phyloP scores from a whole-genome alignment of 2,888 invertebrate genomes.

The Busseola fusca region DNA sequence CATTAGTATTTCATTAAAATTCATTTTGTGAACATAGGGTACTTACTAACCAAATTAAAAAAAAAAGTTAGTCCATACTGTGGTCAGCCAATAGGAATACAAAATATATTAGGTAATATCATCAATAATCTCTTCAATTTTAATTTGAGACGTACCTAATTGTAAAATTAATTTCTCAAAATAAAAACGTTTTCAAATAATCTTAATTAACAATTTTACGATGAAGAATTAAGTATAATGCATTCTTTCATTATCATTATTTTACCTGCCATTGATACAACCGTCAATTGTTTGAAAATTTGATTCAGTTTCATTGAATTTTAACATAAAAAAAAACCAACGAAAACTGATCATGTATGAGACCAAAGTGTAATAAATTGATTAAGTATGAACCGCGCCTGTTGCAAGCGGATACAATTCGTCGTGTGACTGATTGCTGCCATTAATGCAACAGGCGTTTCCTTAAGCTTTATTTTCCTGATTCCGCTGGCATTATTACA shows the following conservation, averaged over 20 bases:
- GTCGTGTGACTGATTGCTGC: conserved; percentile 13
- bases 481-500: conserved; percentile 10
- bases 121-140: too few species aligned
- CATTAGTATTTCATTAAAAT: not conserved
- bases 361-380: conserved; percentile 18
- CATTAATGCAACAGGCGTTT: conserved; percentile 41
- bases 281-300: conserved; percentile 1
- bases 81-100: too few species aligned
- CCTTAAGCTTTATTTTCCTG: not conserved
- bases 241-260: not conserved
- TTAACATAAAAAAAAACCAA: not conserved
- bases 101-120: too few species aligned
- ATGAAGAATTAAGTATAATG: not conserved
- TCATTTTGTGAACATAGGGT: too few species aligned
- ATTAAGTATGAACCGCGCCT: conserved; percentile 39
- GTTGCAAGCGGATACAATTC: conserved; percentile 20
- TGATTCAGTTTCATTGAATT: conserved; percentile 21
- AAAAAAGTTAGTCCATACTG: too few species aligned
- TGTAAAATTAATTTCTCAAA: not conserved
- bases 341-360: conserved; percentile 3
- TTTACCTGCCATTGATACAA: not conserved
- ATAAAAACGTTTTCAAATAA: not conserved
- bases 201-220: not conserved
- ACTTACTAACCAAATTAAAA: too few species aligned
- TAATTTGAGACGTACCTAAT: too few species aligned